Percentiles rank a stretch among this genome's conserved stretches.
These are phyloP conservation scores for Dallia pectoralis DNA, from an alignment of 2,797 vertebrate genomes.

Conservation along the genomic window DNA sequence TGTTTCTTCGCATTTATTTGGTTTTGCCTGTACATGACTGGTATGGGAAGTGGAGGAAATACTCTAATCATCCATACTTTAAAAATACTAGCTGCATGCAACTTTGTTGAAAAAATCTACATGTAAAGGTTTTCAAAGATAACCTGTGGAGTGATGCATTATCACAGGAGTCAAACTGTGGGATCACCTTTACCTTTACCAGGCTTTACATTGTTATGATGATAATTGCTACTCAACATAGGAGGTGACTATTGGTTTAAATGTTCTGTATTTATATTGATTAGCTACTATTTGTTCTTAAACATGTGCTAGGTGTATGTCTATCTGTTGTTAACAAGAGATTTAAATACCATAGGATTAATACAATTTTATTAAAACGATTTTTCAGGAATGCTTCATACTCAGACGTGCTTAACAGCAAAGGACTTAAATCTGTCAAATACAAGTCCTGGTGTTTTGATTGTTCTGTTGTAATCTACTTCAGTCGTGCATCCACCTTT, in stretches of 20 bases:
- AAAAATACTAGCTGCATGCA: slow-evolving; percentile 48
- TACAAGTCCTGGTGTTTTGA: background rate
- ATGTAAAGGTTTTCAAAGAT: slow-evolving; percentile 37
- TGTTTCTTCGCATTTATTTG: slow-evolving; percentile 12
- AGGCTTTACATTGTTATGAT: slow-evolving; percentile 50
- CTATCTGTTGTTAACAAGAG: slow-evolving; percentile 74
- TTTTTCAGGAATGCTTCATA: slow-evolving; percentile 46
- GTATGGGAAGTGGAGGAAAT: slow-evolving; percentile 20
- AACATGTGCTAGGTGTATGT: slow-evolving; percentile 67
- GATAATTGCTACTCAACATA: slow-evolving; percentile 67
- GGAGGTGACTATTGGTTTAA: slow-evolving; percentile 52
- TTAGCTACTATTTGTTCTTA: slow-evolving; percentile 69
- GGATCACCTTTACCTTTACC: slow-evolving; percentile 33
- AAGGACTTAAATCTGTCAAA: background rate
- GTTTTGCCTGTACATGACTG: slow-evolving; percentile 28
- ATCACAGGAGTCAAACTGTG: slow-evolving; percentile 50
- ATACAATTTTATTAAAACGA: slow-evolving; percentile 54
- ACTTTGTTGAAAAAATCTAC: slow-evolving; percentile 48
- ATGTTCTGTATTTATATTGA: slow-evolving; percentile 62
- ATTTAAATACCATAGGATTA: slow-evolving; percentile 64
- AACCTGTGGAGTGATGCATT: slow-evolving; percentile 64
- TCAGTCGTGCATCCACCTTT: slow-evolving; percentile 5
- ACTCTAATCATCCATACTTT: slow-evolving; percentile 34
- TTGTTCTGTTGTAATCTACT: background rate
- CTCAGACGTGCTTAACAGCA: slow-evolving; percentile 5